A percentile compares a stretch with the other conserved stretches of the same genome.
phyloP scores from a whole-genome alignment of 2,797 vertebrate genomes.

The Hoplostethus atlanticus region DNA sequence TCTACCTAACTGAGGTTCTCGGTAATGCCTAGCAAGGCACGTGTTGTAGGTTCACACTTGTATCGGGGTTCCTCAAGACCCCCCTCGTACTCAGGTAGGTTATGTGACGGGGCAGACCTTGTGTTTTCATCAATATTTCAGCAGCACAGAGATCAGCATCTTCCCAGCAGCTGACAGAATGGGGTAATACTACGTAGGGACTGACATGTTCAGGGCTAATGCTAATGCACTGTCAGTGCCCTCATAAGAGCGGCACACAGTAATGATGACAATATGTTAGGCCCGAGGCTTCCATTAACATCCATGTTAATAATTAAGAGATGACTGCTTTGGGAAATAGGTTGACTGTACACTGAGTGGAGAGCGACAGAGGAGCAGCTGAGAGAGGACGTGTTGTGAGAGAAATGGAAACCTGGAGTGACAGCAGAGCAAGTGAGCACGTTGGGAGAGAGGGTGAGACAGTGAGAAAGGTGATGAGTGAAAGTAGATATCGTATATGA shows the following conservation, averaged over 20 bases:
- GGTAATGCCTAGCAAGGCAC: background rate
- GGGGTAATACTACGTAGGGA: background rate
- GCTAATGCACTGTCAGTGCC: conserved; percentile 18
- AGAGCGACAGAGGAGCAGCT: background rate
- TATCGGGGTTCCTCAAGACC: background rate
- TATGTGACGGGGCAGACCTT: background rate
- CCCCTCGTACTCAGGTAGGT: background rate
- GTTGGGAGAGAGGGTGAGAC: background rate
- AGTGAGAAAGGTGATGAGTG: conserved; percentile 6
- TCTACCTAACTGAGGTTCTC: no score
- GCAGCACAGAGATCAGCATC: conserved; percentile 35
- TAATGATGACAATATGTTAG: conserved; percentile 25
- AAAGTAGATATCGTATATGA: background rate
- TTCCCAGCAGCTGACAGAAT: conserved; percentile 26
- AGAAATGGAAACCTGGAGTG: conserved; percentile 15
- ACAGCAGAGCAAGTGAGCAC: background rate
- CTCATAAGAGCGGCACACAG: conserved; percentile 2
- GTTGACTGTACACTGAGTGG: conserved; percentile 16
- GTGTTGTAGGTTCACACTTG: background rate
- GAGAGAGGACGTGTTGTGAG: background rate
- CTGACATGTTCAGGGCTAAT: background rate
- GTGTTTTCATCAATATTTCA: conserved; percentile 45
- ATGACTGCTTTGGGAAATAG: conserved; percentile 46
- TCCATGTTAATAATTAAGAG: conserved; percentile 61
- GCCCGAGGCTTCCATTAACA: conserved; percentile 44